Evolutionary conservation across 2,888 invertebrate genomes (phyloP), one percentile per base, ranked within the genome.

Genomic region (Falcaria lacertinaria): DNA sequence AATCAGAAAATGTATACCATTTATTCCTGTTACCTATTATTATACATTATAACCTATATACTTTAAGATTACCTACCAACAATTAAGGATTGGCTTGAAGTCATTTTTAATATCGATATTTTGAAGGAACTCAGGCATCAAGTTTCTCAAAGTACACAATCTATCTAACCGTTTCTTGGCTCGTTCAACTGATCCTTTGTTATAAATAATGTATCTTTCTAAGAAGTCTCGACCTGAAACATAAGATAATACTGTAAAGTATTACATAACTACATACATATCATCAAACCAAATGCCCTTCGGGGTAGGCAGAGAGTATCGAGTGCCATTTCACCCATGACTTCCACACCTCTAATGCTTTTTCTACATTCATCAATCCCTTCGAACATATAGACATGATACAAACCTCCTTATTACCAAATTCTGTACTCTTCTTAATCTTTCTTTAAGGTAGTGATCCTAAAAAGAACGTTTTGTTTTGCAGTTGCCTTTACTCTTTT

Each of bases 81-180:
- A 42, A 37, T 41, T 37, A 11, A 37, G 22, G 22, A 22, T 15
- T 8, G 19, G 25, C 7, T 28, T 39, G 13, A 22, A 14, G 7
- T 38, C 45, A 16, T 17, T 38, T 32, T 42, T 22, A 0, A 51
- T 34, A 39, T 44, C 44, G 28, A 22, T 34, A 34, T 6, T 55
- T 14, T 41, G 48, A 11, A 69, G 37, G 4, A 57, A 62, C 2
- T 66, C 59, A 0, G 71, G 74, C 52, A 66, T 57, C n/a, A 69
- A 41, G 2, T 58, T 70, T 36, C 57, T 63, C 17, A 54, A 58
- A 0, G 71, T 74, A 13, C 70, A 75, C 2, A 70, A 33, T 37
- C 54, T 71, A 15, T 78, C 77, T 8, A 78, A 43, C 4, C 59
- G 61, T 5, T 54, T 52, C 41, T 77, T 78, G 0, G 70, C 62